These are phyloP conservation scores for Hirtodrosophila alboralis DNA, from an alignment of 2,888 invertebrate species.

Conservation along the genomic window DNA sequence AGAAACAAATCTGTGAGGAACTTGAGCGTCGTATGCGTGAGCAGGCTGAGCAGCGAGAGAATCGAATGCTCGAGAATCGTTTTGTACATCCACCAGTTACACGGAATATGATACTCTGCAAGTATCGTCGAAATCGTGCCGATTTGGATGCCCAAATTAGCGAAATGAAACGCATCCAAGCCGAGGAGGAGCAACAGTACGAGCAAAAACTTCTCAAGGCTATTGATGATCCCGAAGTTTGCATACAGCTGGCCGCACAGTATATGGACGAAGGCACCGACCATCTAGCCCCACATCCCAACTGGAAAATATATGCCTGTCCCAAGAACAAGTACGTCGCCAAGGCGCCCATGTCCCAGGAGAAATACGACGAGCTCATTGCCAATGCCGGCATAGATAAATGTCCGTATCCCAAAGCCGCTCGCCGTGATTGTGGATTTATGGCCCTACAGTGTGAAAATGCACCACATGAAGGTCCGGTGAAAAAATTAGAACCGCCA, in stretches of 20 bases:
- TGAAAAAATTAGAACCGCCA: neutral
- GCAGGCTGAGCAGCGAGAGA: conserved; percentile 69
- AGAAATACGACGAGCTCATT: conserved; percentile 29
- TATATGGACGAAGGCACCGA: conserved; percentile 67
- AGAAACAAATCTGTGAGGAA: conserved; percentile 78
- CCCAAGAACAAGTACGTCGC: conserved; percentile 51
- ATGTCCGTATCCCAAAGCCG: conserved; percentile 51
- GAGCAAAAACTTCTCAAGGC: conserved; percentile 66
- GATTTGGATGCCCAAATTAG: conserved; percentile 73
- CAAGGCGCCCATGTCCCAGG: conserved; percentile 42
- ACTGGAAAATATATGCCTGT: conserved; percentile 76
- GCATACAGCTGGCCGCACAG: conserved; percentile 66
- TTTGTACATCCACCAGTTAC: conserved; percentile 67
- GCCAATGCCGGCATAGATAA: conserved; percentile 39
- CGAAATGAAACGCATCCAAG: conserved; percentile 66
- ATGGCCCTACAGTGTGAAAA: conserved; percentile 32
- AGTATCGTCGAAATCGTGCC: conserved; percentile 47
- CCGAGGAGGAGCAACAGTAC: conserved; percentile 66
- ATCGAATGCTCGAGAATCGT: conserved; percentile 77
- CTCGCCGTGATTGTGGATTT: conserved; percentile 46
- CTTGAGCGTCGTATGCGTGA: conserved; percentile 64
- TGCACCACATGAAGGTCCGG: neutral
- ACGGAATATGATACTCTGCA: conserved; percentile 45
- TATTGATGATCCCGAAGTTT: conserved; percentile 67
- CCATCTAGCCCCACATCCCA: conserved; percentile 78